Percentiles rank a stretch among this genome's conserved stretches.
phyloP scores from a whole-genome alignment of 2,797 vertebrate species.

The Cynodonichthys magdalenae region DNA sequence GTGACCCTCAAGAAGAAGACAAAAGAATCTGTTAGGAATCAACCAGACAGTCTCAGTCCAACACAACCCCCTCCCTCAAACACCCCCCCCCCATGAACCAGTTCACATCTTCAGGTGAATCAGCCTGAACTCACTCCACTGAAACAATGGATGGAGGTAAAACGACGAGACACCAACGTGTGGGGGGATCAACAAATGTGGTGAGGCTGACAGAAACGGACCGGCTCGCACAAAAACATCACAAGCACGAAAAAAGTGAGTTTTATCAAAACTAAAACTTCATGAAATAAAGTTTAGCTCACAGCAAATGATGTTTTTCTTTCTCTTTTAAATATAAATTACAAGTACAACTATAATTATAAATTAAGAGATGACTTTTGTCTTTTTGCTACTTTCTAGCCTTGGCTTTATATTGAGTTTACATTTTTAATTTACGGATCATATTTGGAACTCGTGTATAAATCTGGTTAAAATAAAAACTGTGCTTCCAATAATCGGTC shows the following conservation, averaged over 20 bases:
- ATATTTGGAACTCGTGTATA: too few relatives aligned
- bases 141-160: slow-evolving; percentile 34
- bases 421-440: too few relatives aligned
- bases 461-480: not conserved
- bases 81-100: slow-evolving; percentile 1
- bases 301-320: too few relatives aligned
- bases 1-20: slow-evolving; percentile 89
- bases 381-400: too few relatives aligned
- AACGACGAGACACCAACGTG: slow-evolving; percentile 26
- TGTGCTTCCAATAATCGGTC: slow-evolving; percentile 19
- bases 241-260: too few relatives aligned
- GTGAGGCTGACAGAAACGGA: slow-evolving; percentile 3
- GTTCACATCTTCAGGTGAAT: slow-evolving; percentile 28
- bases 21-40: slow-evolving; percentile 78
- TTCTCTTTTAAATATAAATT: too few relatives aligned
- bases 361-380: too few relatives aligned
- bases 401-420: too few relatives aligned
- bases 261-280: too few relatives aligned
- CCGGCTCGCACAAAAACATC: not conserved
- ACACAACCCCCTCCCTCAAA: not conserved
- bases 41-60: slow-evolving; percentile 14
- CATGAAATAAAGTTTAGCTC: too few relatives aligned
- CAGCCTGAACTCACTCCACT: slow-evolving; percentile 27
- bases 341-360: too few relatives aligned
- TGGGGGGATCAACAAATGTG: slow-evolving; percentile 25